These are phyloP conservation scores for Triplophysa siluroides DNA, from an alignment of 2,113 vertebrate genomes.

Conservation along the genomic window DNA sequence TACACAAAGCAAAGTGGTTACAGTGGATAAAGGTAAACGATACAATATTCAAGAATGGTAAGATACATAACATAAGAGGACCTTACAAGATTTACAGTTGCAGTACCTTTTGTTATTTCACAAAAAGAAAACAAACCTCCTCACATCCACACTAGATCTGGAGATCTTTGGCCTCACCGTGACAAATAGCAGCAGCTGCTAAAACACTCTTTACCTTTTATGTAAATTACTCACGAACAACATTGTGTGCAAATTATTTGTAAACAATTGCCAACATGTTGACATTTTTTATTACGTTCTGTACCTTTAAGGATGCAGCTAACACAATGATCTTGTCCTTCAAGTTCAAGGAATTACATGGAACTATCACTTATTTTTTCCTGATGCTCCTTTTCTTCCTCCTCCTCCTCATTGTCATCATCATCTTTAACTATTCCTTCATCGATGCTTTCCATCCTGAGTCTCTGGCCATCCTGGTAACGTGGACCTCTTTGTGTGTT, in stretches of 20 bases:
- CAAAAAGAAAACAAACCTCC: not conserved
- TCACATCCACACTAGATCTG: not conserved
- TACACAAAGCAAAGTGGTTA: constrained; percentile 61
- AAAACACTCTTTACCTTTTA: not conserved
- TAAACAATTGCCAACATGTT: not conserved
- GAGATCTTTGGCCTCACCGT: no score
- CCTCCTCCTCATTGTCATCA: constrained; percentile 57
- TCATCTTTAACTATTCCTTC: constrained; percentile 85
- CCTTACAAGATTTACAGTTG: not conserved
- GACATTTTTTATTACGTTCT: not conserved
- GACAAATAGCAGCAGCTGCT: not conserved
- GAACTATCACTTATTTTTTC: constrained; percentile 35
- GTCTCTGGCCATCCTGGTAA: constrained; percentile 80
- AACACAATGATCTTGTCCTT: constrained; percentile 1
- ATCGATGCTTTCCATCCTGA: constrained; percentile 91
- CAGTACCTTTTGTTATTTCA: not conserved
- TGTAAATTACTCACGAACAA: not conserved
- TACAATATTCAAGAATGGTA: not conserved
- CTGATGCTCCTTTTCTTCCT: constrained; percentile 43
- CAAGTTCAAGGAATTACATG: constrained; percentile 22
- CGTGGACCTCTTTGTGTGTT: constrained; percentile 70
- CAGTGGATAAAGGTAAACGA: constrained; percentile 32
- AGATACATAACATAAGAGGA: not conserved
- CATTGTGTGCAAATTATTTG: not conserved
- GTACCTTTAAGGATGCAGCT: constrained; percentile 27